These are phyloP conservation scores for Ecliptopera silaceata DNA, from an alignment of 2,888 invertebrate species.

Conservation along the genomic window DNA sequence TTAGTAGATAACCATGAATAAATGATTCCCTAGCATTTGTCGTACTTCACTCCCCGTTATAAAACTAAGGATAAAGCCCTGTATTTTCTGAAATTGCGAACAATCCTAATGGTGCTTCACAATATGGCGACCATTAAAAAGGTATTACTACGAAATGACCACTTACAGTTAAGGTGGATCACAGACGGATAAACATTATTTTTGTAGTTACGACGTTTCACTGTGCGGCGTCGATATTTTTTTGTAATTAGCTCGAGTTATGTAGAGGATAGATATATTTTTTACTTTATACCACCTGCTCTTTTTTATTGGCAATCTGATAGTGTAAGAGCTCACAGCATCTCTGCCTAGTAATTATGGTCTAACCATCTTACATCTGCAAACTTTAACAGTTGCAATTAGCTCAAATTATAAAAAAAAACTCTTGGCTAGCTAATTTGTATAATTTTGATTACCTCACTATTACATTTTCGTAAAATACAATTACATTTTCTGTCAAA, in stretches of 20 bases:
- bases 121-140: slow-evolving; percentile 50
- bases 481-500: no score
- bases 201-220: slow-evolving; percentile 28
- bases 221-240: slow-evolving; percentile 1
- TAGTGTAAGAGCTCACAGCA: no score
- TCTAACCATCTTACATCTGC: no score
- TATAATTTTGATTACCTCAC: no score
- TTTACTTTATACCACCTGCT: neutral
- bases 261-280: neutral
- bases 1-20: neutral
- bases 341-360: no score
- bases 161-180: slow-evolving; percentile 28
- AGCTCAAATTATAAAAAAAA: no score
- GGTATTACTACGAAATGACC: slow-evolving; percentile 47
- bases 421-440: no score
- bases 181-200: slow-evolving; percentile 26
- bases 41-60: slow-evolving; percentile 11
- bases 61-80: slow-evolving; percentile 21
- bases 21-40: neutral
- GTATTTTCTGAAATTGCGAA: slow-evolving; percentile 34
- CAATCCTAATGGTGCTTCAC: slow-evolving; percentile 37
- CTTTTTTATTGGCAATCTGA: no score
- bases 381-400: no score
- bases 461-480: no score
- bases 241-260: neutral